Conservation (phyloP, 2,797 vertebrate genomes). For the Hybognathus amarus region DNA sequence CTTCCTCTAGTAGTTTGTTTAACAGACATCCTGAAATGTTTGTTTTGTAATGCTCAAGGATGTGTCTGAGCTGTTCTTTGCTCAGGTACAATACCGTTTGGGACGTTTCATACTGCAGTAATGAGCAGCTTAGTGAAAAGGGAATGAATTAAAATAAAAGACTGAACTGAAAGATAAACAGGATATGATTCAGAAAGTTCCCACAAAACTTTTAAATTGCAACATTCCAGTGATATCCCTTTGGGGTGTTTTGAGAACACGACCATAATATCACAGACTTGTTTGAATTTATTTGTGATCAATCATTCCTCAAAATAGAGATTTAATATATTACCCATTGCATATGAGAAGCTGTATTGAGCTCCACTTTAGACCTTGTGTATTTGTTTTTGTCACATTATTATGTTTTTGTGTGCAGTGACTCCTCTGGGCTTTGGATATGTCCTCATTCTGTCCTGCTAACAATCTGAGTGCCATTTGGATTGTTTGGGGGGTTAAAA, state of each 20-base stretch:
- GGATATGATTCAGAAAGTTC: conserved; percentile 30
- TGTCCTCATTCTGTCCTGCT: conserved; percentile 7
- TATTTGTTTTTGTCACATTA: conserved; percentile 3
- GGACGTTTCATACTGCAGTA: neutral
- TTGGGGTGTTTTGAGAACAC: neutral
- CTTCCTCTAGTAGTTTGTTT: neutral
- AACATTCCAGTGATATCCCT: conserved; percentile 29
- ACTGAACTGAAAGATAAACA: conserved; percentile 16
- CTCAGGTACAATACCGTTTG: neutral
- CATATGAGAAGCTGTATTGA: neutral
- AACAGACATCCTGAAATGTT: conserved; percentile 62
- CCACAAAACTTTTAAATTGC: conserved; percentile 22
- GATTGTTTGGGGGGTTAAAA: neutral
- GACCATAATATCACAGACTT: neutral
- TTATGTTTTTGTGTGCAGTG: neutral
- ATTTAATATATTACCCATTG: conserved; percentile 13
- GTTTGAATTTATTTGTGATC: neutral
- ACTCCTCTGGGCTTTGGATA: neutral
- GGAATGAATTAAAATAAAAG: neutral
- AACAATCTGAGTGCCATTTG: neutral
- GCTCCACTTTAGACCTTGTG: neutral
- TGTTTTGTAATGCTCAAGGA: conserved; percentile 50
- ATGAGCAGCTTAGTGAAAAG: conserved; percentile 3
- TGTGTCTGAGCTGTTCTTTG: conserved; percentile 44
- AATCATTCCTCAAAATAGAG: conserved; percentile 10